These are phyloP conservation scores for Apostichopus leukothele DNA, from an alignment of 53 echinoderm and acorn worm genomes.

Conservation along the genomic window DNA sequence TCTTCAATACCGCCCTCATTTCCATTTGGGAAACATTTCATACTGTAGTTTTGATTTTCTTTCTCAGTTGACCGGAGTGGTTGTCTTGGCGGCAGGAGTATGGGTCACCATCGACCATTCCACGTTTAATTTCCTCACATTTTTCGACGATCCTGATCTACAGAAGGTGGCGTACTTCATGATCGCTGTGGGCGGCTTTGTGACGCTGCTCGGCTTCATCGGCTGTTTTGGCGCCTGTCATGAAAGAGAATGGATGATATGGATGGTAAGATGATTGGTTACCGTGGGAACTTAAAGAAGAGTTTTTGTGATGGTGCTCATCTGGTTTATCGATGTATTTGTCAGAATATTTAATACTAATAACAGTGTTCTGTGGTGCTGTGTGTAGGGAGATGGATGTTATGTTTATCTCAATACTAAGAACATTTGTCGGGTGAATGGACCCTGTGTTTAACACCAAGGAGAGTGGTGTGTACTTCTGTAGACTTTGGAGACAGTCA, in stretches of 20 bases:
- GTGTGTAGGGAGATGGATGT: too few relatives aligned
- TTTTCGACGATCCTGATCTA: conserved; percentile 89
- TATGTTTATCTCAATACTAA: too few relatives aligned
- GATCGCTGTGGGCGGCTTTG: conserved; percentile 92
- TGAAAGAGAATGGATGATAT: conserved; percentile 93
- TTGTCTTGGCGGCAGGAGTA: conserved; percentile 82
- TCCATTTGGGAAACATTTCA: too few relatives aligned
- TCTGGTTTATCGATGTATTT: too few relatives aligned
- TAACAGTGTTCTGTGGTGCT: too few relatives aligned
- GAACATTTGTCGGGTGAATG: too few relatives aligned
- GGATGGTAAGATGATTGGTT: conserved; percentile 66
- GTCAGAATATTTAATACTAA: too few relatives aligned
- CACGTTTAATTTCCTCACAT: conserved; percentile 75
- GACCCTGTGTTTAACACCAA: too few relatives aligned
- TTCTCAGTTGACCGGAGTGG: conserved; percentile 80
- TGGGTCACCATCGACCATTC: conserved; percentile 93
- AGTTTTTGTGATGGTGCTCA: not conserved
- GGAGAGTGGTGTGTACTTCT: too few relatives aligned
- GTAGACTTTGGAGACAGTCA: too few relatives aligned
- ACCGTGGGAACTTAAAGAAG: not conserved
- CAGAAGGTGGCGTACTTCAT: conserved; percentile 78
- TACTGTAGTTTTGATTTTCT: not conserved
- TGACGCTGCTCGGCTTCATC: conserved; percentile 90
- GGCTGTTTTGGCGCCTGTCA: conserved; percentile 99
- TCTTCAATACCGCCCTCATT: too few relatives aligned